phyloP scores from a whole-genome alignment of 2,888 invertebrate species.

The Falcaria lacertinaria region DNA sequence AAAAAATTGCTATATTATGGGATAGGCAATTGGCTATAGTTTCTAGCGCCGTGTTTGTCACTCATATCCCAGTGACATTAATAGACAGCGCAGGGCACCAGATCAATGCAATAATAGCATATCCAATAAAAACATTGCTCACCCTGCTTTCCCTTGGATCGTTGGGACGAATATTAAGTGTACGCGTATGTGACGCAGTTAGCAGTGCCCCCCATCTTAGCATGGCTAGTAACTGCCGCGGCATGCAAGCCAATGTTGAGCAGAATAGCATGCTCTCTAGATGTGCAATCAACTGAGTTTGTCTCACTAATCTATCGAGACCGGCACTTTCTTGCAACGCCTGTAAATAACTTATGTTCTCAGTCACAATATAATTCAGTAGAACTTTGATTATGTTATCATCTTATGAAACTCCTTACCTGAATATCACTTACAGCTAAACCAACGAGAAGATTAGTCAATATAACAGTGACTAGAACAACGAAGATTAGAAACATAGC shows the following conservation, averaged over 20 bases:
- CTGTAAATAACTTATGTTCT: no score
- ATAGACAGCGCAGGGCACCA: no score
- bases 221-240: slow-evolving; percentile 81
- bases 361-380: slow-evolving; percentile 14
- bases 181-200: slow-evolving; percentile 86
- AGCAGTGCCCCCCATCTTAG: slow-evolving; percentile 86
- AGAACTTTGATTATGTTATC: no score
- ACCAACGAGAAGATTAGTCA: slow-evolving; percentile 91
- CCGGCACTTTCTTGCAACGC: slow-evolving; percentile 90
- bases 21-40: no score
- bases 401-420: slow-evolving; percentile 36
- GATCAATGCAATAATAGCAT: no score
- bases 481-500: slow-evolving; percentile 88
- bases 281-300: slow-evolving; percentile 90
- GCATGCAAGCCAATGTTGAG: slow-evolving; percentile 83
- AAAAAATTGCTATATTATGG: no score
- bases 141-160: slow-evolving; percentile 89
- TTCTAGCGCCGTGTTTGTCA: no score
- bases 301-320: slow-evolving; percentile 87
- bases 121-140: slow-evolving; percentile 10
- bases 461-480: slow-evolving; percentile 87
- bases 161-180: slow-evolving; percentile 88
- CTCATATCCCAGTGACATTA: no score
- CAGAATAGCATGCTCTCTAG: slow-evolving; percentile 92
- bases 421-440: slow-evolving; percentile 92